A percentile compares a stretch with the other conserved stretches of the same genome.
Conservation (phyloP, 2,888 invertebrate species). For the Argyresthia albistria region DNA sequence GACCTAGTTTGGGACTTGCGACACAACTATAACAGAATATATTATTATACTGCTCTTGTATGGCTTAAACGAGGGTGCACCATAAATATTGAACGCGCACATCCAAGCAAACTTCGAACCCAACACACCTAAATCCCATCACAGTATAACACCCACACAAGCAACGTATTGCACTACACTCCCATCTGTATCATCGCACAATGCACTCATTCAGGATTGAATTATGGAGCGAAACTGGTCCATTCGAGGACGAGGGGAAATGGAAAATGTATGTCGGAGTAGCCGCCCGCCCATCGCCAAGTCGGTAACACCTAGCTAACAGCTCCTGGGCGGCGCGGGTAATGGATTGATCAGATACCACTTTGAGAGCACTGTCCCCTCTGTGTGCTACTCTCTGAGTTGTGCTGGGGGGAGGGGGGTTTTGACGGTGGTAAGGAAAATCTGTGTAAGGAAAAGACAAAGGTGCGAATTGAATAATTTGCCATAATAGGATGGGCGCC, state of each 20-base stretch:
- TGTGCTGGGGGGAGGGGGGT: too few species aligned
- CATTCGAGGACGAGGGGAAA: conserved; percentile 53
- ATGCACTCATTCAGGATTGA: conserved; percentile 61
- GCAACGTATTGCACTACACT: background rate
- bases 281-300: conserved; percentile 29
- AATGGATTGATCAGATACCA: conserved; percentile 68
- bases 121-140: background rate
- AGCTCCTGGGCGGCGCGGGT: conserved; percentile 30
- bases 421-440: too few species aligned
- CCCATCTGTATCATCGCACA: conserved; percentile 34
- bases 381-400: too few species aligned
- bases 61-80: too few species aligned
- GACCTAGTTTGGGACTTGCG: too few species aligned
- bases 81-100: too few species aligned
- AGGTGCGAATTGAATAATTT: too few species aligned
- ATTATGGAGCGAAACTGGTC: conserved; percentile 61
- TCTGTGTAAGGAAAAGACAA: too few species aligned
- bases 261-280: conserved; percentile 63
- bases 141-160: too few species aligned
- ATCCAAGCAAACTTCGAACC: background rate
- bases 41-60: background rate
- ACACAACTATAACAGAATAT: background rate
- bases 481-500: too few species aligned
- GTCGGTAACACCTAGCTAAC: conserved; percentile 40
- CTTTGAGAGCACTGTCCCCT: conserved; percentile 27